Percentiles rank a stretch among this genome's conserved stretches.
These are phyloP conservation scores for Megaceryle alcyon DNA, from an alignment of 2,797 vertebrate species.

Conservation along the genomic window DNA sequence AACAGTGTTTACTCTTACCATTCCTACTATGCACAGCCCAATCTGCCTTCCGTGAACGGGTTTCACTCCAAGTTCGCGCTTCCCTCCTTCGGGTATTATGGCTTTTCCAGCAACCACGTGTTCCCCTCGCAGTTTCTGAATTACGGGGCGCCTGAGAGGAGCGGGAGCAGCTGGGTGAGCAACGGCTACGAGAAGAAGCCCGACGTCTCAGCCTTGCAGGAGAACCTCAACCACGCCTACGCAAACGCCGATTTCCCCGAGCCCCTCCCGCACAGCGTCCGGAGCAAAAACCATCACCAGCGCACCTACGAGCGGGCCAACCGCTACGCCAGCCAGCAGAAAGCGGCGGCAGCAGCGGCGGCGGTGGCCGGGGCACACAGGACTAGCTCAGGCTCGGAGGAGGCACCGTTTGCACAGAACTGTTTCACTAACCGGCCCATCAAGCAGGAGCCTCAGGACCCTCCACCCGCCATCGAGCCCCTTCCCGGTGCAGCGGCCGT, in stretches of 20 bases:
- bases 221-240: conserved; percentile 82
- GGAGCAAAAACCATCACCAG: conserved; percentile 78
- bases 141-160: conserved; percentile 81
- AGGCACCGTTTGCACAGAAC: conserved; percentile 73
- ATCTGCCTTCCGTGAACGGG: conserved; percentile 89
- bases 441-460: conserved; percentile 92
- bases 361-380: neutral
- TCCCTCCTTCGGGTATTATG: conserved; percentile 89
- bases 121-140: conserved; percentile 89
- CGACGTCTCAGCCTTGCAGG: conserved; percentile 85
- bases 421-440: conserved; percentile 80
- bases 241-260: conserved; percentile 70
- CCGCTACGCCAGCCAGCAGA: conserved; percentile 69
- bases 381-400: conserved; percentile 44
- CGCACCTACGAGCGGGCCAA: conserved; percentile 78
- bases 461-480: conserved; percentile 76
- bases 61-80: conserved; percentile 91
- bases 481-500: conserved; percentile 10
- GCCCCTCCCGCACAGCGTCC: neutral
- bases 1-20: conserved; percentile 90
- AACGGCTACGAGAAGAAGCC: conserved; percentile 87
- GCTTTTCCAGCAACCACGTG: conserved; percentile 88
- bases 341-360: neutral
- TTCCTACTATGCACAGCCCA: conserved; percentile 96
- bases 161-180: conserved; percentile 77